A percentile compares a stretch with the other conserved stretches of the same genome.
Evolutionary conservation across 2,113 vertebrate genomes (phyloP).

Genomic region (Callospermophilus lateralis): DNA sequence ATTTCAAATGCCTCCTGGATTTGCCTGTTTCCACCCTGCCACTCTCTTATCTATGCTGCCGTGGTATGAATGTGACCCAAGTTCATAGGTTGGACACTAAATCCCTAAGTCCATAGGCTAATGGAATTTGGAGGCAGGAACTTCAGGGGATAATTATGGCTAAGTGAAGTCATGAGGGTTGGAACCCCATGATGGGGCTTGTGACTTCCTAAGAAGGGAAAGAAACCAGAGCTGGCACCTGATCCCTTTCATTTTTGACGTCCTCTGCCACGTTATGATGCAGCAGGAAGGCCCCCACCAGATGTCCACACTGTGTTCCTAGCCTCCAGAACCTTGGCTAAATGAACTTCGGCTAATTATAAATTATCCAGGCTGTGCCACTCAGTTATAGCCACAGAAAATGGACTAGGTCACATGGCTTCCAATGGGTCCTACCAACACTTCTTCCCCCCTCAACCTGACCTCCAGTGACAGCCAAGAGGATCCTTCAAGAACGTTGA

Average conservation of each 20-base stretch:
- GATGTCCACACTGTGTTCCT: background rate
- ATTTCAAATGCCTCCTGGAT: background rate
- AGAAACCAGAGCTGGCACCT: background rate
- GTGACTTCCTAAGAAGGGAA: background rate
- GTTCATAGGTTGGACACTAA: background rate
- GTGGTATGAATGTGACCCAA: background rate
- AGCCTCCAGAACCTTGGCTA: background rate
- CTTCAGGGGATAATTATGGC: no score
- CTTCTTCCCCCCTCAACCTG: background rate
- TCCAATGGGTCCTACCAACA: background rate
- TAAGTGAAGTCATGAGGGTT: background rate
- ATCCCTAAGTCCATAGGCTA: background rate
- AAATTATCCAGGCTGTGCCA: background rate
- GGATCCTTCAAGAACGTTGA: background rate
- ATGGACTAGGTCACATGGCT: background rate
- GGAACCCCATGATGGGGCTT: no score
- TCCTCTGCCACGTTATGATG: background rate
- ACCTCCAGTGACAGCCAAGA: background rate
- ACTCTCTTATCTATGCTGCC: background rate
- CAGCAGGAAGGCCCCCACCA: background rate
- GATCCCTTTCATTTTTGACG: fast-evolving
- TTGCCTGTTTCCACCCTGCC: background rate
- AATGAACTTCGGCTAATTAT: background rate
- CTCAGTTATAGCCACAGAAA: background rate
- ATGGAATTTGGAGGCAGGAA: background rate